Evolutionary conservation across 2,888 invertebrate genomes (phyloP).

Genomic region (Diarsia brunnea): DNA sequence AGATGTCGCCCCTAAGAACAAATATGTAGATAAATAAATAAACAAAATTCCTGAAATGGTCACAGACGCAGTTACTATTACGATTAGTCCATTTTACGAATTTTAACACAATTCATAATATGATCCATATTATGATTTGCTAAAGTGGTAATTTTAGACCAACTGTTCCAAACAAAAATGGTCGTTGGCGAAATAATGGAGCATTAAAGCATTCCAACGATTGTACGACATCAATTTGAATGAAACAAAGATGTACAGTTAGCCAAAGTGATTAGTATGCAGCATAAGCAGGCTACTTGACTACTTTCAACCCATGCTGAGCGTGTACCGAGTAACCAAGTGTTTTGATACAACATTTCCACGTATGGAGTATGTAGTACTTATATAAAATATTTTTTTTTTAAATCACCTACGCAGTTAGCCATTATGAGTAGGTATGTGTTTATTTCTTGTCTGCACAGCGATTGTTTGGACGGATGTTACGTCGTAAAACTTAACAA

Average conservation of each 20-base stretch:
- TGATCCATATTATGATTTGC: no score
- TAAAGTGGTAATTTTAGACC: no score
- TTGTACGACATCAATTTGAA: not conserved
- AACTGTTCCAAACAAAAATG: not conserved
- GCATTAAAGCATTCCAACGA: not conserved
- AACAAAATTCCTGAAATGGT: not conserved
- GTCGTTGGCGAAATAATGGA: not conserved
- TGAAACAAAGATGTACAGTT: not conserved
- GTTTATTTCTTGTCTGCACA: not conserved
- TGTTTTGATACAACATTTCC: not conserved
- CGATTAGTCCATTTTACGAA: no score
- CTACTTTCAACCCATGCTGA: not conserved
- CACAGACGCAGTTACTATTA: no score
- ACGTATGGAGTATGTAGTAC: no score
- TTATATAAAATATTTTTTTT: not conserved
- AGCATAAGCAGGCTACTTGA: not conserved
- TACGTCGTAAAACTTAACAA: not conserved
- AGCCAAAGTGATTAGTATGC: slow-evolving; percentile 18
- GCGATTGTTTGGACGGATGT: no score
- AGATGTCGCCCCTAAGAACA: no score
- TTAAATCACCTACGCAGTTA: not conserved
- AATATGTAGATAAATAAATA: no score
- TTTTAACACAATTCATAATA: no score
- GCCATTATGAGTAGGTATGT: not conserved
- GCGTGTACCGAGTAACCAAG: not conserved